A percentile compares a stretch with the other conserved stretches of the same genome.
phyloP scores from a whole-genome alignment of 2,888 invertebrate species.

The Urechis unicinctus region DNA sequence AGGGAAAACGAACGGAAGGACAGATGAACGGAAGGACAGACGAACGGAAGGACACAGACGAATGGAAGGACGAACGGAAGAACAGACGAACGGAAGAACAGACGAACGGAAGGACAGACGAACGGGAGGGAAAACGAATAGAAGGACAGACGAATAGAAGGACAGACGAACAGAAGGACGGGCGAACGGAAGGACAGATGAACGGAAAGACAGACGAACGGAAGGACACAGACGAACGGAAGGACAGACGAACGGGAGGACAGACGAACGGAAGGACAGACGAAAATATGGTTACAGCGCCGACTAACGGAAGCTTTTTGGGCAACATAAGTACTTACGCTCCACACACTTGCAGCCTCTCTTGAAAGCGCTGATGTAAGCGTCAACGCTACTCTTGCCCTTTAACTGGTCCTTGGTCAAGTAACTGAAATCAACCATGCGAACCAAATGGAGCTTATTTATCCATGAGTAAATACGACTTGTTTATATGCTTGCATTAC shows the following conservation, averaged over 20 bases:
- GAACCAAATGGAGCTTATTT: too few species aligned
- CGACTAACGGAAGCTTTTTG: too few species aligned
- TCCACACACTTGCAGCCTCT: slow-evolving; percentile 59
- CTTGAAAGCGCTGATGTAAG: slow-evolving; percentile 57
- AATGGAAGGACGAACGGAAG: background rate
- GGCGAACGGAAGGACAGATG: background rate
- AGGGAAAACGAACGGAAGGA: background rate
- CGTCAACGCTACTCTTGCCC: slow-evolving; percentile 60
- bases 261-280: background rate
- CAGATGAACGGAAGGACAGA: background rate
- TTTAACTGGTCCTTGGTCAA: slow-evolving; percentile 58
- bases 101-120: background rate
- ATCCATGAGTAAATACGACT: too few species aligned
- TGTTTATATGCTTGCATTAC: too few species aligned
- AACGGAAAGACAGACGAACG: background rate
- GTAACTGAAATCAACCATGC: slow-evolving; percentile 54
- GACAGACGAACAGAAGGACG: background rate
- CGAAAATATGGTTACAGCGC: too few species aligned
- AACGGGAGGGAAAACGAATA: background rate
- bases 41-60: background rate
- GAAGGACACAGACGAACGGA: background rate
- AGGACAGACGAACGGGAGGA: background rate
- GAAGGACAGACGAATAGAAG: background rate
- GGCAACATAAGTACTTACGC: slow-evolving; percentile 54
- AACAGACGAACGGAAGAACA: background rate